Evolutionary conservation across 2,797 vertebrate species (phyloP).

Genomic region (Trematomus bernacchii): DNA sequence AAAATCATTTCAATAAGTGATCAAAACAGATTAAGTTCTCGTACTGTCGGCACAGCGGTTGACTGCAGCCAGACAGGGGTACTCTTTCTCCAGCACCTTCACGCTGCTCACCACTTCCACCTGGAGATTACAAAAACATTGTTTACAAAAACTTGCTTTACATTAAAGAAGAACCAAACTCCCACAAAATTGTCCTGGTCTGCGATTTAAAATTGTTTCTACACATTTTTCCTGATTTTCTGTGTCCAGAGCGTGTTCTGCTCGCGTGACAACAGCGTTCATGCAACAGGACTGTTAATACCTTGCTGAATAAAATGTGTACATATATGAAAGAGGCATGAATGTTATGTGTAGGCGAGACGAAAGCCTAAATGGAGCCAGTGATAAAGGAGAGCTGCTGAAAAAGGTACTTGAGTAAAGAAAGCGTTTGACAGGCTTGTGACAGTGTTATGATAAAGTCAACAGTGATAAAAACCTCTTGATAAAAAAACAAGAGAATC

Average conservation of each 20-base stretch:
- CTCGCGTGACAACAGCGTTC: too few relatives aligned
- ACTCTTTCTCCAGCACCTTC: slow-evolving; percentile 81
- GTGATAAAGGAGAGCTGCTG: too few relatives aligned
- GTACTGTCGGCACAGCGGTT: slow-evolving; percentile 88
- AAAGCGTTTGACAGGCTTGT: too few relatives aligned
- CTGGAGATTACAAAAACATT: slow-evolving; percentile 57
- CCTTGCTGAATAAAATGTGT: too few relatives aligned
- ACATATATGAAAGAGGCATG: too few relatives aligned
- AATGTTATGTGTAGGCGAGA: slow-evolving; percentile 3
- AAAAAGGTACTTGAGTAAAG: too few relatives aligned
- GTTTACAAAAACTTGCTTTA: neutral
- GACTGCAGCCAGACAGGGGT: slow-evolving; percentile 88
- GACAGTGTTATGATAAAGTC: neutral
- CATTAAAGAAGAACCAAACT: neutral
- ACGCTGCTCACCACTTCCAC: slow-evolving; percentile 81
- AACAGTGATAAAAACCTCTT: neutral
- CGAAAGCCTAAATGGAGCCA: neutral
- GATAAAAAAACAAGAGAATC: neutral
- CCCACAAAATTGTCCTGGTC: too few relatives aligned
- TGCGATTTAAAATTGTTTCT: neutral
- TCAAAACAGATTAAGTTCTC: slow-evolving; percentile 15
- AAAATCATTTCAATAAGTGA: neutral
- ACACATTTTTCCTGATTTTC: neutral
- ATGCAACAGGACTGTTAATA: too few relatives aligned
- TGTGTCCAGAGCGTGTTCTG: too few relatives aligned